A percentile compares a stretch with the other conserved stretches of the same genome.
Evolutionary conservation across 2,797 vertebrate genomes (phyloP).

Genomic region (Atherinosoma microstoma): DNA sequence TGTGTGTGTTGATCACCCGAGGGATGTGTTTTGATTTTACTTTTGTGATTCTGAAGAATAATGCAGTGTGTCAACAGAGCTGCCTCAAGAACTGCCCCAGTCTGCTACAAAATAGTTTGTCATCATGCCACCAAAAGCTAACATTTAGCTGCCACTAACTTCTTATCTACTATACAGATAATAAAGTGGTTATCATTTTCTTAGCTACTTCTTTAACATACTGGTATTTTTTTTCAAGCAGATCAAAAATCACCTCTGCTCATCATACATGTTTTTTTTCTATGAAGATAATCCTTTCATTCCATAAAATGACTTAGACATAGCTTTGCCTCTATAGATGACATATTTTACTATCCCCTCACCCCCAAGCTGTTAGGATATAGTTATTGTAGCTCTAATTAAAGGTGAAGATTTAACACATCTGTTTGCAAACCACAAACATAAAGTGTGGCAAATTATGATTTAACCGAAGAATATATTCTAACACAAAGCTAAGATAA

Average conservation of each 20-base stretch:
- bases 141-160: background rate
- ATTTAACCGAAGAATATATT: background rate
- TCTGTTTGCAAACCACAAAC: background rate
- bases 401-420: background rate
- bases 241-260: background rate
- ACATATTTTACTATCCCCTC: no score
- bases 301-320: background rate
- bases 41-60: no score
- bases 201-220: background rate
- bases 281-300: background rate
- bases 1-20: no score
- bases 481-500: slow-evolving; percentile 13
- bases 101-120: background rate
- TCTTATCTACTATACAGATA: background rate
- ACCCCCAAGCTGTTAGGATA: background rate
- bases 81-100: no score
- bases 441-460: slow-evolving; percentile 9
- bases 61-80: background rate
- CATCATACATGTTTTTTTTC: background rate
- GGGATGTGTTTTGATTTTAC: no score
- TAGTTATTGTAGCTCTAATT: background rate
- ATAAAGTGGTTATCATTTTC: background rate
- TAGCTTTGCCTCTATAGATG: background rate
- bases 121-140: no score
- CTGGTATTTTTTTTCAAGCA: background rate